Evolutionary conservation across 1,140 invertebrate species (phyloP), one percentile per base, ranked within the genome.

Genomic region (Chrysomallon squamiferum): DNA sequence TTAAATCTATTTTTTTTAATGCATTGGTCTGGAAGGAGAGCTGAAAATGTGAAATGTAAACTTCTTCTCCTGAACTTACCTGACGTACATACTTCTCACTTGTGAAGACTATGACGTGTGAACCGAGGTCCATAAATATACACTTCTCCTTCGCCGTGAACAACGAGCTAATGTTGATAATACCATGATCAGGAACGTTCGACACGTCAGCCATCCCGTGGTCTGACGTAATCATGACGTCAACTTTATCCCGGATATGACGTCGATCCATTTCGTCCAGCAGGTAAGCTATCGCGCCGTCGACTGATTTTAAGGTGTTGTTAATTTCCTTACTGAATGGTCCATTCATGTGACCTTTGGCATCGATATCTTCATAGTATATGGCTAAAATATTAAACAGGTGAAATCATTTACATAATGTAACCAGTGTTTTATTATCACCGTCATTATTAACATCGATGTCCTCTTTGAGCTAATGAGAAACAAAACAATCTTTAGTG

Each of bases 351-450:
- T 84, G 81, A 18, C 76, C 79, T 18, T 69, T 63, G n/a, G 69
- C 65, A 50, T 84, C 82, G 1, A 76, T 65, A 27, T 65, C 22
- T 47, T 80, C 76, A 25, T 65, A 62, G 60, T 80, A 82, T 15
- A 83, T 66, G 20, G 72, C 78, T n/a, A n/a, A n/a, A n/a, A n/a
- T n/a, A n/a, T n/a, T n/a, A n/a, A n/a, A n/a, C n/a, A n/a, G n/a
- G n/a, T n/a, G n/a, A n/a, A n/a, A n/a, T n/a, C n/a, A n/a, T n/a
- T n/a, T n/a, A n/a, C n/a, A n/a, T n/a, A n/a, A n/a, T n/a, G n/a
- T n/a, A n/a, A n/a, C n/a, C n/a, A n/a, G n/a, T n/a, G n/a, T n/a
- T n/a, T n/a, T n/a, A n/a, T n/a, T n/a, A n/a, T n/a, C n/a, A n/a
- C n/a, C n/a, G n/a, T n/a, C n/a, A n/a, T n/a, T n/a, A n/a, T n/a